A percentile compares a stretch with the other conserved stretches of the same genome.
Evolutionary conservation across 2,888 invertebrate genomes (phyloP).

Genomic region (Metellina segmentata): DNA sequence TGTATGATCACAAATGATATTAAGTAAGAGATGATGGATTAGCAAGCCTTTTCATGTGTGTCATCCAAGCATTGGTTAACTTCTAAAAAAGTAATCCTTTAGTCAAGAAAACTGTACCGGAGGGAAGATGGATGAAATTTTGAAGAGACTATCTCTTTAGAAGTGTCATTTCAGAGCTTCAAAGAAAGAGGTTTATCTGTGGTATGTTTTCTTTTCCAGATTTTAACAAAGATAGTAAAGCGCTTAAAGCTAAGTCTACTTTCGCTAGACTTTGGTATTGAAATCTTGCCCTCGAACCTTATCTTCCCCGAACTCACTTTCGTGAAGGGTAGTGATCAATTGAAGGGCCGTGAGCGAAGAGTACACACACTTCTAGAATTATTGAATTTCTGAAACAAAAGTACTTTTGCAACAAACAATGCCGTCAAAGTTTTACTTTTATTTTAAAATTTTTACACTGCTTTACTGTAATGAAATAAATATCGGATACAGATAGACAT

Average conservation of each 20-base stretch:
- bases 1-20: conserved; percentile 27
- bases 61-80: conserved; percentile 43
- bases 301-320: background rate
- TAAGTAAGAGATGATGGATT: conserved; percentile 56
- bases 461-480: too few relatives aligned
- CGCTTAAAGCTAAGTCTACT: conserved; percentile 41
- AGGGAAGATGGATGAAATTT: conserved; percentile 42
- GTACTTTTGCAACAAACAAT: background rate
- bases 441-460: background rate
- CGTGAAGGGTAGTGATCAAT: background rate
- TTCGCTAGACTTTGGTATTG: conserved; percentile 2
- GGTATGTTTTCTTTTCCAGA: conserved; percentile 12
- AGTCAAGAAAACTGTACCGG: conserved; percentile 30
- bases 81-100: conserved; percentile 49
- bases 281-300: background rate
- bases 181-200: conserved; percentile 25
- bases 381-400: background rate
- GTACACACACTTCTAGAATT: background rate
- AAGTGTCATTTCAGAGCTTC: conserved; percentile 38
- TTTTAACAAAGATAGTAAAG: conserved; percentile 38
- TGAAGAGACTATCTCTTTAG: conserved; percentile 56
- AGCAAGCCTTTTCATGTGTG: conserved; percentile 21
- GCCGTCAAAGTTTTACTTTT: background rate
- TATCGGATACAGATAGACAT: too few relatives aligned
- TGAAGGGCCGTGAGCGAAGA: background rate